Percentiles rank a stretch among this genome's conserved stretches.
These are phyloP conservation scores for Eretmocerus hayati DNA, from an alignment of 2,888 invertebrate genomes.

Conservation along the genomic window DNA sequence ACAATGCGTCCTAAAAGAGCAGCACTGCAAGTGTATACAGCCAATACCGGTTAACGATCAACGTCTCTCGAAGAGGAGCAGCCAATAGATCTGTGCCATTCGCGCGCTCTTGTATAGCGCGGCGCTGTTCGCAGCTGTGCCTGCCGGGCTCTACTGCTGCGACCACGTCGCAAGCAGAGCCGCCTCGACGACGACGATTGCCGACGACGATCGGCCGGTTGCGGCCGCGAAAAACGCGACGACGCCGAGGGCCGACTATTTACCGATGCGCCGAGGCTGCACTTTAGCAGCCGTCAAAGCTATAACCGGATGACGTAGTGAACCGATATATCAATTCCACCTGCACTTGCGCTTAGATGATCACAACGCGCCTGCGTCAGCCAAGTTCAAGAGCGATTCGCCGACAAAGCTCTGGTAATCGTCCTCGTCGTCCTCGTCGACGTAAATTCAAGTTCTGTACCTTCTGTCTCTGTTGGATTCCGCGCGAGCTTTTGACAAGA, in stretches of 20 bases:
- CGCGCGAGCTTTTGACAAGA: too few species aligned
- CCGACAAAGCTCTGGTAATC: neutral
- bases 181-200: neutral
- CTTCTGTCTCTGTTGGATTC: too few species aligned
- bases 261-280: too few species aligned
- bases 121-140: conserved; percentile 10
- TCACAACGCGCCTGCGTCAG: neutral
- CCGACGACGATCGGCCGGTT: too few species aligned
- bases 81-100: conserved; percentile 40
- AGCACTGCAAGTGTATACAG: too few species aligned
- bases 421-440: neutral
- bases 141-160: conserved; percentile 11
- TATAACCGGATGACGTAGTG: neutral
- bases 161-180: neutral
- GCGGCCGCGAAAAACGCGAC: neutral
- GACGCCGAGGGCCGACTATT: neutral
- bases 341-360: conserved; percentile 25
- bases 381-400: neutral
- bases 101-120: conserved; percentile 4
- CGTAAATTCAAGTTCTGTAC: neutral
- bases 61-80: conserved; percentile 37
- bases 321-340: neutral
- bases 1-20: too few species aligned
- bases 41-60: conserved; percentile 14
- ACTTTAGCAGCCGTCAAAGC: neutral